These are phyloP conservation scores for Drosophila parthenogenetica DNA, from an alignment of 2,888 invertebrate genomes.

Conservation along the genomic window DNA sequence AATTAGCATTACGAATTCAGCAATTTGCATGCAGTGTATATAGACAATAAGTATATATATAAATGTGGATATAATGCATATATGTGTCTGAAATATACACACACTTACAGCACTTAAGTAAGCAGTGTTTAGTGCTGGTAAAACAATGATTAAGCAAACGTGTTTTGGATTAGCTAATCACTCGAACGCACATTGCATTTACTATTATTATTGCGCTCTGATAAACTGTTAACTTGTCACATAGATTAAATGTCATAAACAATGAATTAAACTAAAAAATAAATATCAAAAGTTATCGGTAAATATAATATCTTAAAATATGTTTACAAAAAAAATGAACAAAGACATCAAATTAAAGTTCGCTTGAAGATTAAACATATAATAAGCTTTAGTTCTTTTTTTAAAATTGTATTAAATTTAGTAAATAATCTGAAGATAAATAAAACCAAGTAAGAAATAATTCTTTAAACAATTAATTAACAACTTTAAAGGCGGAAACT, in stretches of 20 bases:
- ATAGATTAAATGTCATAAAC: constrained; percentile 7
- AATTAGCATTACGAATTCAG: constrained; percentile 48
- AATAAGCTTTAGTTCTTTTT: too few relatives aligned
- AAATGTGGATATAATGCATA: not conserved
- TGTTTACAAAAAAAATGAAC: too few relatives aligned
- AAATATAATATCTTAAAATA: too few relatives aligned
- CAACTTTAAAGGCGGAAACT: not conserved
- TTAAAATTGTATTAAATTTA: too few relatives aligned
- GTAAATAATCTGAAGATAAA: too few relatives aligned
- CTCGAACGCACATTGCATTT: not conserved
- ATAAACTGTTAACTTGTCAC: constrained; percentile 3
- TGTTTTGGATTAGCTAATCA: constrained; percentile 14
- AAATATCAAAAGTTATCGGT: not conserved
- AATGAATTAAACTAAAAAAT: not conserved
- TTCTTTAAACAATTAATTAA: not conserved
- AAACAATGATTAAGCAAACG: constrained; percentile 17
- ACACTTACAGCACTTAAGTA: not conserved
- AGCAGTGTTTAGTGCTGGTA: constrained; percentile 6
- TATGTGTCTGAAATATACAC: not conserved
- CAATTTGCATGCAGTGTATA: constrained; percentile 10
- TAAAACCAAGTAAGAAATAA: not conserved
- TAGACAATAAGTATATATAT: not conserved
- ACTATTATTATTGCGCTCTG: not conserved
- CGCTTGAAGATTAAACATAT: too few relatives aligned
- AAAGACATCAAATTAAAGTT: not conserved